A percentile compares a stretch with the other conserved stretches of the same genome.
phyloP scores from a whole-genome alignment of 2,113 vertebrate species.

The Aegithalos caudatus region DNA sequence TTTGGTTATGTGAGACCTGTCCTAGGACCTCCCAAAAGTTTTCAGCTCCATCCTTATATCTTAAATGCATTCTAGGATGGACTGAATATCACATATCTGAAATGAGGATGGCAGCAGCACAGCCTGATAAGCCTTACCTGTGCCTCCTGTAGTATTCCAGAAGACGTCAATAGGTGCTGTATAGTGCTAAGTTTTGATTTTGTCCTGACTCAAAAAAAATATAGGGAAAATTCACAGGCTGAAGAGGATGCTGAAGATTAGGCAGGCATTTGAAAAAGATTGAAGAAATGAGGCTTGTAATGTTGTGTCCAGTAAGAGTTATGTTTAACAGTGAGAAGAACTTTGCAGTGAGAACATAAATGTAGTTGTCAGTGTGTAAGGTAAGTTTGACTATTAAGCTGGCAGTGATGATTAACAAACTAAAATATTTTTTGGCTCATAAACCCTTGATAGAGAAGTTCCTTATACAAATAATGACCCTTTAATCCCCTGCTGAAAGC shows the following conservation, averaged over 20 bases:
- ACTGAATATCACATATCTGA: fast-evolving
- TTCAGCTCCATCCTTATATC: background rate
- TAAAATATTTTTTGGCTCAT: background rate
- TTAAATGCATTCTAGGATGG: background rate
- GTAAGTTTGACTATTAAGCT: background rate
- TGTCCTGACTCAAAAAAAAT: background rate
- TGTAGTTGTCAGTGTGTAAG: background rate
- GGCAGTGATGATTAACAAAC: background rate
- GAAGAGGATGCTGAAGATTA: background rate
- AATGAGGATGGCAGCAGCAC: background rate
- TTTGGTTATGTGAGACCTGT: background rate
- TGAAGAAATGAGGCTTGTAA: background rate
- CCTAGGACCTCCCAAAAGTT: background rate
- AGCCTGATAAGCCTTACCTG: background rate
- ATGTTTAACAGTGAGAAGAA: background rate
- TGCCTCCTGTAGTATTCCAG: background rate
- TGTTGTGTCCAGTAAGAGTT: background rate
- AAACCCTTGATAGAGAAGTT: background rate
- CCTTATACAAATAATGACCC: background rate
- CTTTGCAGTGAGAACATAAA: background rate
- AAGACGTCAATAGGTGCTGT: background rate
- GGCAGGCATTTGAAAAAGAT: background rate
- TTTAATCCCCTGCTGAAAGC: background rate
- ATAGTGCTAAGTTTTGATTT: background rate
- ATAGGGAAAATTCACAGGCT: background rate